Percentiles rank a stretch among this genome's conserved stretches.
Evolutionary conservation across 2,113 vertebrate genomes (phyloP).

Genomic region (Catagonus wagneri): DNA sequence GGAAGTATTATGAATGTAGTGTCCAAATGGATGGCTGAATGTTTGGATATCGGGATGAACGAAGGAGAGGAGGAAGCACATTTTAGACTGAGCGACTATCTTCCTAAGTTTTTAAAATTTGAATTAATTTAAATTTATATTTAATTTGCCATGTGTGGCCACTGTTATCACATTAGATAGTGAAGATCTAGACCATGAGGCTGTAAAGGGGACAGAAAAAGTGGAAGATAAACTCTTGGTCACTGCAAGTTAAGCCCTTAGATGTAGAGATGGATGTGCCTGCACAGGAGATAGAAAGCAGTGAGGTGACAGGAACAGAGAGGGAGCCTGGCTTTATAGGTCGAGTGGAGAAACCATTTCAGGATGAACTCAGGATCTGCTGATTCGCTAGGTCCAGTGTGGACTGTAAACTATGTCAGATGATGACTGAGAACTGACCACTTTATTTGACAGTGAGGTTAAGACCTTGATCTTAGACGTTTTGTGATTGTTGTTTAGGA

Average conservation of each 20-base stretch:
- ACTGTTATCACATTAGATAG: not conserved
- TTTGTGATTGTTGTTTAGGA: not conserved
- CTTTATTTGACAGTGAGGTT: not conserved
- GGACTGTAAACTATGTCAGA: rapidly evolving
- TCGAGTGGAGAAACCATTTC: not conserved
- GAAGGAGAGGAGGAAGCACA: not conserved
- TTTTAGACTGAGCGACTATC: not conserved
- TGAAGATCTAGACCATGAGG: not conserved
- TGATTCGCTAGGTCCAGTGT: not conserved
- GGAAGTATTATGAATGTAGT: not conserved
- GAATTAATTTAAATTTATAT: not conserved
- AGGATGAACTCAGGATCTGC: not conserved
- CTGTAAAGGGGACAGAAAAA: not conserved
- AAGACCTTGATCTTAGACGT: not conserved
- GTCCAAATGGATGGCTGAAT: not conserved
- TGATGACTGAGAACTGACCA: not conserved
- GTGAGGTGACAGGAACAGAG: too few relatives aligned
- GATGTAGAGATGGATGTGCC: not conserved
- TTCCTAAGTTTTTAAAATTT: not conserved
- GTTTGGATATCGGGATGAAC: not conserved
- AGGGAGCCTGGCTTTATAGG: not conserved
- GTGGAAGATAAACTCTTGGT: not conserved
- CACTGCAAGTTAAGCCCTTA: not conserved
- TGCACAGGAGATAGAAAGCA: not conserved
- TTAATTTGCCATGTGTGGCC: not conserved